Percentiles rank a stretch among this genome's conserved stretches.
These are phyloP conservation scores for Taenioides sp. DNA, from an alignment of 2,797 vertebrate genomes.

Conservation along the genomic window DNA sequence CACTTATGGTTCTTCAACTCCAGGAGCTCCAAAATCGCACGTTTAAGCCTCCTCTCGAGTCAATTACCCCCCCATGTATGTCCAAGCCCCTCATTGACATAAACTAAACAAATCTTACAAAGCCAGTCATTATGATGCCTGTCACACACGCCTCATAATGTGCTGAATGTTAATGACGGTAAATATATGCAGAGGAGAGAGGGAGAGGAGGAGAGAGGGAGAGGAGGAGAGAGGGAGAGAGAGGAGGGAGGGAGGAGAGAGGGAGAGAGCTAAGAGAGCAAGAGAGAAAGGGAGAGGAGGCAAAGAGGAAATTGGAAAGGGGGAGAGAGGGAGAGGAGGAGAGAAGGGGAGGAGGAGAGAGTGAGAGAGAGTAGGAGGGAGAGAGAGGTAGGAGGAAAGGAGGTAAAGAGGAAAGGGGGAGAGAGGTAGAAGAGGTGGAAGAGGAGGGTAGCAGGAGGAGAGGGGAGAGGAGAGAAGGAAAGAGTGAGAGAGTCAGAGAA, in stretches of 20 bases:
- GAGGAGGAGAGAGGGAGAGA: no score
- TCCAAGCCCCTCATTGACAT: constrained; percentile 7
- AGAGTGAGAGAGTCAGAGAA: not conserved
- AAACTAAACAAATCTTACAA: constrained; percentile 43
- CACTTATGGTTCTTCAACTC: constrained; percentile 21
- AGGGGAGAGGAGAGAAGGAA: no score
- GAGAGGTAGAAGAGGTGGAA: no score
- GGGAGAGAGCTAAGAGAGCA: constrained; percentile 8
- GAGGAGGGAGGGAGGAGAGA: no score
- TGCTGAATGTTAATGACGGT: constrained; percentile 61
- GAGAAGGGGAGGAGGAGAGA: no score
- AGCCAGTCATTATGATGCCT: constrained; percentile 60
- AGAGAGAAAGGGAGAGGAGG: constrained; percentile 28
- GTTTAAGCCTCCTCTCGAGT: constrained; percentile 32
- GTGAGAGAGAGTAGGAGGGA: not conserved
- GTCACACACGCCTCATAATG: constrained; percentile 57
- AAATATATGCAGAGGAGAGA: constrained; percentile 43
- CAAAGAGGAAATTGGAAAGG: no score
- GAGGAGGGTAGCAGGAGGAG: not conserved
- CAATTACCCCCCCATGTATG: constrained; percentile 29
- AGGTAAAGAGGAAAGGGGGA: not conserved
- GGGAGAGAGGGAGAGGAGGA: not conserved
- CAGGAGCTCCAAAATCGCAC: constrained; percentile 50
- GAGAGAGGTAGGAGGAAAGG: no score
- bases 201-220: no score